A percentile compares a stretch with the other conserved stretches of the same genome.
Conservation (phyloP, 35 echinoderm and acorn worm genomes). For the Chiridota heheva region DNA sequence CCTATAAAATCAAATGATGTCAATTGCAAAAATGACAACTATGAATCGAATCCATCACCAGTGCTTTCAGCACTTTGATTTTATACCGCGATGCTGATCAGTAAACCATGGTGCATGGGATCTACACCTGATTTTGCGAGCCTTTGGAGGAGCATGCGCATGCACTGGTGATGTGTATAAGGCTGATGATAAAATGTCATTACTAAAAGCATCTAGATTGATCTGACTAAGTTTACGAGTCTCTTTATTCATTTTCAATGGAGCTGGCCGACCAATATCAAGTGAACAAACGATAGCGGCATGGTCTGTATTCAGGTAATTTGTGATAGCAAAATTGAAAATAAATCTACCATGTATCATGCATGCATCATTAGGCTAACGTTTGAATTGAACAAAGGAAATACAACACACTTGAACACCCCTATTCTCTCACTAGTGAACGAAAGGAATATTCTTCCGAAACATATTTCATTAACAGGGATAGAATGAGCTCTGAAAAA, state of each 20-base stretch:
- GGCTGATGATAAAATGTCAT: slow-evolving; percentile 43
- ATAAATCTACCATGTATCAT: slow-evolving; percentile 34
- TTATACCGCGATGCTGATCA: slow-evolving; percentile 40
- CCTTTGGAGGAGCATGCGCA: slow-evolving; percentile 41
- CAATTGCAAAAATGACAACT: too few relatives aligned
- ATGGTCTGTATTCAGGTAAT: slow-evolving; percentile 62
- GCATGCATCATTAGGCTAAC: too few relatives aligned
- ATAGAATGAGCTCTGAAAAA: too few relatives aligned
- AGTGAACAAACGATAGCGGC: slow-evolving; percentile 51
- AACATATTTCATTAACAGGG: too few relatives aligned
- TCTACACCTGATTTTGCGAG: slow-evolving; percentile 28
- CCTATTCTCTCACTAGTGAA: too few relatives aligned
- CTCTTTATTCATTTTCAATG: slow-evolving; percentile 28
- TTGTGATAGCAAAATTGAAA: slow-evolving; percentile 35
- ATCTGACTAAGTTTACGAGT: slow-evolving; percentile 56
- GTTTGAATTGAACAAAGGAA: too few relatives aligned
- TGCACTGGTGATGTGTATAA: slow-evolving; percentile 46
- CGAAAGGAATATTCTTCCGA: too few relatives aligned
- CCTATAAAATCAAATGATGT: too few relatives aligned
- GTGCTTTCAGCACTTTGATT: too few relatives aligned
- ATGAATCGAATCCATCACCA: too few relatives aligned
- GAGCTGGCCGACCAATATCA: slow-evolving; percentile 37
- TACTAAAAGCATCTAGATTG: slow-evolving; percentile 48
- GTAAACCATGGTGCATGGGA: slow-evolving; percentile 64
- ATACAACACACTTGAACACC: too few relatives aligned